Evolutionary conservation across 1,140 invertebrate genomes (phyloP), one percentile per base, ranked within the genome.

Genomic region (Rhizoglyphus robini): DNA sequence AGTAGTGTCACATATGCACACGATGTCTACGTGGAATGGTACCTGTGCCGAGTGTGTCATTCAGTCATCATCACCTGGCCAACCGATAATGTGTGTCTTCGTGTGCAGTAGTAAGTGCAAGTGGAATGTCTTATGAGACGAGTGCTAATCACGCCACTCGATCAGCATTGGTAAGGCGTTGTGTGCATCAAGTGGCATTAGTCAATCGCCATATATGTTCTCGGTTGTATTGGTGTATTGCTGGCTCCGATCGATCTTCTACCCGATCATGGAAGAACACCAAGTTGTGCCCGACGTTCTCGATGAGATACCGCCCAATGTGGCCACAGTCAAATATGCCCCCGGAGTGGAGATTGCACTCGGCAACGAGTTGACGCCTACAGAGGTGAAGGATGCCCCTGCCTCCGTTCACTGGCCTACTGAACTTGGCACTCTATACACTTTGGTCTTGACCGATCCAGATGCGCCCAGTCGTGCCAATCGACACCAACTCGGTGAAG

Each of bases 401-500:
- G 62, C 62, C 48, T 11, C 8, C 15, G 48, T 80, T 27, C 69
- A 63, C 23, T 78, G 71, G 71, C 70, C 72, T 31, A 68, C 70
- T 27, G 74, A 79, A 48, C 36, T 65, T 11, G 72, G 69, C 54
- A 64, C 66, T 15, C 72, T 75, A 63, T 94, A 92, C 71, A 87
- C 86, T 1, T 74, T 94, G 0, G 82, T 84, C 58, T 84, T 91
- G 86, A 85, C 77, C 70, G 81, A 80, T 81, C 51, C 59, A 4
- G 67, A 68, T 69, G 75, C 75, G 8, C 75, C 75, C 11, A 72
- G 68, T 36, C 47, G 73, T 48, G 47, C 38, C n/a, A 68, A 75
- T 47, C 72, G 72, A 15, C 71, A 71, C 48, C 70, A 67, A 49
- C 63, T 67, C 48, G 65, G 74, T 13, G 73, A 75, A 65, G 71